Evolutionary conservation across 2,113 vertebrate genomes (phyloP).

Genomic region (Gymnorhina tibicen): DNA sequence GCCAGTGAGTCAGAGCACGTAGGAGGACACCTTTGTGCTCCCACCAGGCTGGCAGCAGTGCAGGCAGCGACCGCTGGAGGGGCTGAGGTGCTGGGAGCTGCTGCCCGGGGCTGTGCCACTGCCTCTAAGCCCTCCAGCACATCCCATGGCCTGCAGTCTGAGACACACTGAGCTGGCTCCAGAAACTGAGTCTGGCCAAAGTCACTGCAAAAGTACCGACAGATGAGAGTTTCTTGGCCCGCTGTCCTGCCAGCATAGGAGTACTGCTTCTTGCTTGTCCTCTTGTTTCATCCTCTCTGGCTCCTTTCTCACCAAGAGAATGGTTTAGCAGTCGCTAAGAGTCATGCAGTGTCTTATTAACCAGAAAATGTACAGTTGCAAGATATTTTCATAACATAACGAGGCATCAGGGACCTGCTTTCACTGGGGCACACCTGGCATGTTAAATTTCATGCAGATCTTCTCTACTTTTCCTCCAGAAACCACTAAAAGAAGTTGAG

Average conservation of each 20-base stretch:
- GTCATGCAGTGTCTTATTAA: neutral
- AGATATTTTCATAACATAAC: neutral
- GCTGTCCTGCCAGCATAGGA: neutral
- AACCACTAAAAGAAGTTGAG: neutral
- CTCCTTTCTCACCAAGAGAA: neutral
- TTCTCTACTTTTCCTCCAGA: neutral
- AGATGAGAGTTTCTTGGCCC: neutral
- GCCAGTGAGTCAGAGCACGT: neutral
- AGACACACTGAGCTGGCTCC: neutral
- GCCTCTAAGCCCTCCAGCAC: neutral
- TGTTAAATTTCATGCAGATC: neutral
- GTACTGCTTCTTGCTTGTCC: neutral
- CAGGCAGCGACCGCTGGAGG: neutral
- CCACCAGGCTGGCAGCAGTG: neutral
- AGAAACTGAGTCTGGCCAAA: neutral
- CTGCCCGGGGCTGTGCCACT: neutral
- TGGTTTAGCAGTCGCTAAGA: neutral
- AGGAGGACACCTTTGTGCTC: neutral
- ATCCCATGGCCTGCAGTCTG: neutral
- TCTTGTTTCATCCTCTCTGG: neutral
- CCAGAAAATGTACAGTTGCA: neutral
- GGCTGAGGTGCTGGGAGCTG: neutral
- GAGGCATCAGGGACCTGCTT: neutral
- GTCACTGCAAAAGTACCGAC: neutral
- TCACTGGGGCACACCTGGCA: neutral